Evolutionary conservation across 2,797 vertebrate genomes (phyloP).

Genomic region (Austrolebias charrua): DNA sequence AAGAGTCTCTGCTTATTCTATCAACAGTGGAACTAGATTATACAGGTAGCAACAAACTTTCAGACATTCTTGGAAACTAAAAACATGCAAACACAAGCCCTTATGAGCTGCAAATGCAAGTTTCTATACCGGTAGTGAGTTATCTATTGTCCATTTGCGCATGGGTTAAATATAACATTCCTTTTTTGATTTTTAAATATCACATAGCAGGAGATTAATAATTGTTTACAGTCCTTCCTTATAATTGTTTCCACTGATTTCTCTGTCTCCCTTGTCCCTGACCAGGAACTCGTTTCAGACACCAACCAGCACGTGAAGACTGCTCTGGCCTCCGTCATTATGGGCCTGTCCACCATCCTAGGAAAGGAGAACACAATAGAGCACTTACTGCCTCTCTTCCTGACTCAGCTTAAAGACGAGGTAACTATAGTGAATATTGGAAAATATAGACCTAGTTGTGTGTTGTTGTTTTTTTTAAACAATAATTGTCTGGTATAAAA

Average conservation of each 20-base stretch:
- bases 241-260: slow-evolving; percentile 34
- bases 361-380: slow-evolving; percentile 90
- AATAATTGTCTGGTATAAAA: no score
- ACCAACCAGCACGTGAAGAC: slow-evolving; percentile 91
- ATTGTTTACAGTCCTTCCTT: slow-evolving; percentile 26
- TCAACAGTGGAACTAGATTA: slow-evolving; percentile 8
- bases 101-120: background rate
- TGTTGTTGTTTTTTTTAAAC: background rate
- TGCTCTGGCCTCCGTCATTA: slow-evolving; percentile 87
- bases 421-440: slow-evolving; percentile 64
- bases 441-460: background rate
- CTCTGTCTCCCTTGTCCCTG: slow-evolving; percentile 19
- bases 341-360: slow-evolving; percentile 88
- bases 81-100: background rate
- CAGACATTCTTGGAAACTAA: slow-evolving; percentile 1
- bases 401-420: slow-evolving; percentile 89
- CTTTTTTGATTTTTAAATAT: slow-evolving; percentile 21
- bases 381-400: slow-evolving; percentile 87
- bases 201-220: slow-evolving; percentile 10
- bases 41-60: slow-evolving; percentile 19
- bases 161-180: slow-evolving; percentile 12
- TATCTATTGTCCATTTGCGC: slow-evolving; percentile 23
- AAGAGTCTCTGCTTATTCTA: slow-evolving; percentile 17
- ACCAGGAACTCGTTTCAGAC: slow-evolving; percentile 86
- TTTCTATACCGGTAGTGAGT: background rate